Evolutionary conservation across 2,888 invertebrate genomes (phyloP).

Genomic region (Cryptus viduatorius): DNA sequence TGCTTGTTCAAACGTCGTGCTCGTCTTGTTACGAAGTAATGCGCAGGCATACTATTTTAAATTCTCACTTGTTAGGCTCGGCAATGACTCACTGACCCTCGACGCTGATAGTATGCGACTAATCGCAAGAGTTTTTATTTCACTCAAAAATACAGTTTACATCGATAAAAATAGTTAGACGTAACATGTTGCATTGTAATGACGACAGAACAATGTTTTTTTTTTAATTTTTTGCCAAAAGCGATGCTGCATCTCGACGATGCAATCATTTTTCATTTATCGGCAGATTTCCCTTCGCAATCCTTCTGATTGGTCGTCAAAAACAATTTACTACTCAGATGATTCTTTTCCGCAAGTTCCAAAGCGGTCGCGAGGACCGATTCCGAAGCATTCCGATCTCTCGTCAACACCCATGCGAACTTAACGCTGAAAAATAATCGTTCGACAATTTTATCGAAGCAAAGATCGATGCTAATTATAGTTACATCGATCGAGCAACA

Average conservation of each 20-base stretch:
- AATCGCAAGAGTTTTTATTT: not conserved
- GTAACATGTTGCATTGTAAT: not conserved
- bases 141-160: slow-evolving; percentile 1
- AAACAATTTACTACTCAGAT: slow-evolving; percentile 87
- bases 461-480: not conserved
- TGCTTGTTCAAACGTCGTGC: not conserved
- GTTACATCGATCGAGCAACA: not conserved
- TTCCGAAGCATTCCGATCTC: slow-evolving; percentile 87
- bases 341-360: slow-evolving; percentile 86
- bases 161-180: not conserved
- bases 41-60: not conserved
- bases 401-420: slow-evolving; percentile 88
- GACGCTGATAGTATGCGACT: not conserved
- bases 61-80: not conserved
- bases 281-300: slow-evolving; percentile 81
- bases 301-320: slow-evolving; percentile 88
- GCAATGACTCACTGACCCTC: not conserved
- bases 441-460: not conserved
- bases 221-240: not conserved
- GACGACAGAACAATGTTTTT: not conserved
- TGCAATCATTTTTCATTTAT: not conserved
- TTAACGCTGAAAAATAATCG: slow-evolving; percentile 78
- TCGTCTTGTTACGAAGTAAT: not conserved
- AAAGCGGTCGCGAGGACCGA: slow-evolving; percentile 88
- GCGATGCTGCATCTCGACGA: not conserved